phyloP scores from a whole-genome alignment of 2,888 invertebrate genomes.

The Lochmaea capreae region DNA sequence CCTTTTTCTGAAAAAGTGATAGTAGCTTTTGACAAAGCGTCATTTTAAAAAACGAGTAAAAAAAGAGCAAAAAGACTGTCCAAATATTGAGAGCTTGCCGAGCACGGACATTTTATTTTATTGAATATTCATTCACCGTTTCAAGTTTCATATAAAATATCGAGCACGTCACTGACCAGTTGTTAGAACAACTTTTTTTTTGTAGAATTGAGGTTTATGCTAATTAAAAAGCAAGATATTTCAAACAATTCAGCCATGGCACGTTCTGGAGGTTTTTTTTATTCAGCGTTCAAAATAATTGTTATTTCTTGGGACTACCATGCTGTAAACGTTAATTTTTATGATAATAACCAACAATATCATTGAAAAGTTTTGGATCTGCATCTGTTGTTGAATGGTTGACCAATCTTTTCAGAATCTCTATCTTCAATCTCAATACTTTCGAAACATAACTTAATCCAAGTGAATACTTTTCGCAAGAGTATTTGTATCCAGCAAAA shows the following conservation, averaged over 20 bases:
- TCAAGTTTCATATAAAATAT: neutral
- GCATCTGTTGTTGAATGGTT: slow-evolving; percentile 10
- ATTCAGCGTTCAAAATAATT: neutral
- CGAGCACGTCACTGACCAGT: slow-evolving; percentile 9
- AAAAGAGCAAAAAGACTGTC: no score
- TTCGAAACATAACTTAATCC: neutral
- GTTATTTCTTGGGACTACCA: neutral
- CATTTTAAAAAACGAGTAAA: no score
- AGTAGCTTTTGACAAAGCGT: no score
- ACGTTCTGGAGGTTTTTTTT: slow-evolving; percentile 8
- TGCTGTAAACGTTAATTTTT: slow-evolving; percentile 5
- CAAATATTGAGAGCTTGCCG: no score
- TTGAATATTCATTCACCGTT: no score
- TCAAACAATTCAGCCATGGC: slow-evolving; percentile 20
- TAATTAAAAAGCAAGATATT: slow-evolving; percentile 18
- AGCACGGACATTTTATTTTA: no score
- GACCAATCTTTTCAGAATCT: neutral
- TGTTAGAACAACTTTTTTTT: slow-evolving; percentile 21
- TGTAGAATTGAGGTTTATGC: slow-evolving; percentile 29
- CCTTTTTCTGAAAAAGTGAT: no score
- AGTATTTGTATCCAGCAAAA: no score
- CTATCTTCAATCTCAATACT: neutral
- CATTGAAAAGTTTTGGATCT: slow-evolving; percentile 2
- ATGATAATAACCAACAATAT: slow-evolving; percentile 11
- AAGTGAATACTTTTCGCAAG: neutral